phyloP scores from a whole-genome alignment of 1,140 invertebrate genomes.

The Potamilus streckersoni region DNA sequence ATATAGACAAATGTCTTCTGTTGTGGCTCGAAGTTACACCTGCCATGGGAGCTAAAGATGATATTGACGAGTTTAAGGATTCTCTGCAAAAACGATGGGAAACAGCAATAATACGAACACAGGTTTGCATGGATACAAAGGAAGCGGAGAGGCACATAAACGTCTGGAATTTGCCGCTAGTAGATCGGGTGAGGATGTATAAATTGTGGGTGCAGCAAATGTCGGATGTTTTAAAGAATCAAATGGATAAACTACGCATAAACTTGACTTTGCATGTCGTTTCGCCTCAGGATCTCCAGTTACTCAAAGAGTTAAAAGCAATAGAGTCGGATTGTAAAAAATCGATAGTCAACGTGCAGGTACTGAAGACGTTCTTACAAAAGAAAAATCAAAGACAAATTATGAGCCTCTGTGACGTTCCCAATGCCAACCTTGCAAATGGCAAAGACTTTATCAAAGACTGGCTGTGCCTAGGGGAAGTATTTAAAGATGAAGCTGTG shows the following conservation, averaged over 20 bases:
- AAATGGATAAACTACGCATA: background rate
- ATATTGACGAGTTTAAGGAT: background rate
- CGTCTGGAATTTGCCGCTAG: background rate
- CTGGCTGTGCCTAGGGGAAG: background rate
- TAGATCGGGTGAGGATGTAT: slow-evolving; percentile 2
- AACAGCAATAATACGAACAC: background rate
- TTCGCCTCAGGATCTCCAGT: background rate
- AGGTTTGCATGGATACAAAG: background rate
- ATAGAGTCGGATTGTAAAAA: background rate
- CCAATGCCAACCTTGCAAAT: background rate
- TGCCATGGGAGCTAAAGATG: background rate
- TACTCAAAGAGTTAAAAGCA: background rate
- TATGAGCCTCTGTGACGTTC: background rate
- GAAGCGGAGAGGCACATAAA: background rate
- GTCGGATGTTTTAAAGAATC: background rate
- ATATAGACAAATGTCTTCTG: background rate
- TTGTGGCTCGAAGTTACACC: background rate
- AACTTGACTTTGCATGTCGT: background rate
- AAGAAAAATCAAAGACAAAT: background rate
- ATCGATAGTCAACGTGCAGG: background rate
- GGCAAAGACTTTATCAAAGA: background rate
- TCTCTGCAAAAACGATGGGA: slow-evolving; percentile 1
- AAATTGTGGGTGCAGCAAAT: slow-evolving; percentile 6
- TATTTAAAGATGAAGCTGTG: background rate
- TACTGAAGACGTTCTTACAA: background rate